phyloP scores from a whole-genome alignment of 2,797 vertebrate species.

The Agapornis canus region DNA sequence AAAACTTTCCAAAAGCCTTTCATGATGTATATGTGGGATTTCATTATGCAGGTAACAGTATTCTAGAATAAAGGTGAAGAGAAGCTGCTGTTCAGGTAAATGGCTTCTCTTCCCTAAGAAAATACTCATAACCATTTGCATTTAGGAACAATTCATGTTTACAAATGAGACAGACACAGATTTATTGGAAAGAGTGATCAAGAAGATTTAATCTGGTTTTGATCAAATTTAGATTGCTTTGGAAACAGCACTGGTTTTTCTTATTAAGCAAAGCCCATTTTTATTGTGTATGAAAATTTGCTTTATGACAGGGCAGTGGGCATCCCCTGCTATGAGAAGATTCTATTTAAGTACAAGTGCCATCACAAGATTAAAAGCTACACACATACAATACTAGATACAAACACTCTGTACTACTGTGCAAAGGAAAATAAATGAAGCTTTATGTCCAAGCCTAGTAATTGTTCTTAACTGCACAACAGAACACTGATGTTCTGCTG shows the following conservation, averaged over 20 bases:
- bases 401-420: not conserved
- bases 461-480: not conserved
- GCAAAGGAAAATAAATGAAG: not conserved
- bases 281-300: not conserved
- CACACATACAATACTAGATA: not conserved
- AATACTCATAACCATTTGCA: not conserved
- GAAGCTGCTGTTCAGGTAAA: not conserved
- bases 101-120: not conserved
- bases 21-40: not conserved
- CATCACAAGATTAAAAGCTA: not conserved
- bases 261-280: not conserved
- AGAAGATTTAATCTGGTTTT: not conserved
- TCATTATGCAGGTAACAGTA: not conserved
- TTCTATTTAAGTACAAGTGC: not conserved
- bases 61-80: not conserved
- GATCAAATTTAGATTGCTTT: not conserved
- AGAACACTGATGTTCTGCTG: not conserved
- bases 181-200: not conserved
- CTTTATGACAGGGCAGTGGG: not conserved
- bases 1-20: not conserved
- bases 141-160: not conserved
- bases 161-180: not conserved
- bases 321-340: not conserved
- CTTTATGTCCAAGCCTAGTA: not conserved
- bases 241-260: not conserved